phyloP scores from a whole-genome alignment of 2,888 invertebrate genomes.

The Zaprionus bogoriensis region DNA sequence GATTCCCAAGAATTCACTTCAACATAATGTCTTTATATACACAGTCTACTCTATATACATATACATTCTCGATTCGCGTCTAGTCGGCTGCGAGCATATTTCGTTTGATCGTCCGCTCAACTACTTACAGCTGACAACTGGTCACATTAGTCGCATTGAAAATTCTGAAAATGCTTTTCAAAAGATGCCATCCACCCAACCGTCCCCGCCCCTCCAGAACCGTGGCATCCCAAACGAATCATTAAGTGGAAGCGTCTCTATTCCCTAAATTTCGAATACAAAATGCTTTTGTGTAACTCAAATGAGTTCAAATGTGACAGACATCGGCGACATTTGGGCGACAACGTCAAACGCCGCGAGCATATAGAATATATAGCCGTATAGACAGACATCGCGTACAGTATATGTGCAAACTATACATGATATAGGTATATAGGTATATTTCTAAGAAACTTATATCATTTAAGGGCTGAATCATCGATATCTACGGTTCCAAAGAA shows the following conservation, averaged over 20 bases:
- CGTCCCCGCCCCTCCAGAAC: neutral
- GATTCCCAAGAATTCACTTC: neutral
- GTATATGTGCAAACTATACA: neutral
- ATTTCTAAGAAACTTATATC: neutral
- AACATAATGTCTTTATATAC: neutral
- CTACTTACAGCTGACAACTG: slow-evolving; percentile 50
- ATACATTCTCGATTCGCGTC: neutral
- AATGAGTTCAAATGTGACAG: slow-evolving; percentile 52
- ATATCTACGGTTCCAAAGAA: too few relatives aligned
- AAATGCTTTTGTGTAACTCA: slow-evolving; percentile 39
- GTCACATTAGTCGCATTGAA: slow-evolving; percentile 12
- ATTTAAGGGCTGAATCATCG: slow-evolving; percentile 29
- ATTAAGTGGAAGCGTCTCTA: slow-evolving; percentile 21
- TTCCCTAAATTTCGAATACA: slow-evolving; percentile 13
- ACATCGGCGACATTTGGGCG: slow-evolving; percentile 37
- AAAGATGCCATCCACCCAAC: neutral
- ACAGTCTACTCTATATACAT: neutral
- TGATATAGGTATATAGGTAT: neutral
- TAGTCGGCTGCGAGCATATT: neutral
- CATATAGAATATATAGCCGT: slow-evolving; percentile 2
- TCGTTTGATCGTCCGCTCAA: slow-evolving; percentile 31
- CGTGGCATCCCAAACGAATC: neutral
- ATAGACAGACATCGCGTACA: neutral
- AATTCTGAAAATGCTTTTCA: slow-evolving; percentile 47
- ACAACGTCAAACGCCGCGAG: slow-evolving; percentile 27